phyloP scores from a whole-genome alignment of 2,888 invertebrate species.

The Monoplex corrugatus region DNA sequence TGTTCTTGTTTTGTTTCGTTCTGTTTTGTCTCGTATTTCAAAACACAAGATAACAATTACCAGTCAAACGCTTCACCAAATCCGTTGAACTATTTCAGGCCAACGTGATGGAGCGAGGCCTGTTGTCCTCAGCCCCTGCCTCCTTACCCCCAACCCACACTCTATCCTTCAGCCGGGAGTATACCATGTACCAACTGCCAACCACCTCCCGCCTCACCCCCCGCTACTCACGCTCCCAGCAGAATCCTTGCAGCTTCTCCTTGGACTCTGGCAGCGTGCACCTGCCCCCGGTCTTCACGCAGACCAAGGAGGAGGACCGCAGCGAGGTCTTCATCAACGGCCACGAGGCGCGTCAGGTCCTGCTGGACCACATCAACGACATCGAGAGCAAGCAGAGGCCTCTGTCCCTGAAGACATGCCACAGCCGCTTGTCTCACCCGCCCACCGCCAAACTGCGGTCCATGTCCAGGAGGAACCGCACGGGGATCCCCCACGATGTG shows the following conservation, averaged over 20 bases:
- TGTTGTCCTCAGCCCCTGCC: conserved; percentile 49
- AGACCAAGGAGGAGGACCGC: conserved; percentile 17
- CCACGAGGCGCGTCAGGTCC: conserved; percentile 67
- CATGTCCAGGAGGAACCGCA: conserved; percentile 60
- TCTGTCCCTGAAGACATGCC: conserved; percentile 57
- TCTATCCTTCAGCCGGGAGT: conserved; percentile 70
- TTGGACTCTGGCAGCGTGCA: conserved; percentile 60
- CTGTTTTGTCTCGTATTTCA: no score
- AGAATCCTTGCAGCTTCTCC: conserved; percentile 63
- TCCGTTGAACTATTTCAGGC: no score
- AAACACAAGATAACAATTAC: background rate
- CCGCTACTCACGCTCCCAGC: conserved; percentile 48
- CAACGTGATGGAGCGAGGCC: conserved; percentile 51
- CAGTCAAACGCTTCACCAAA: background rate
- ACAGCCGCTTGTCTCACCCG: conserved; percentile 63
- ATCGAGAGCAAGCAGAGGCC: conserved; percentile 63
- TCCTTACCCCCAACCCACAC: conserved; percentile 47
- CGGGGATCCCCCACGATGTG: conserved; percentile 49
- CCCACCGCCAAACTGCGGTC: conserved; percentile 74
- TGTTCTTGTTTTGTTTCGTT: no score
- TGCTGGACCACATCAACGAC: conserved; percentile 68
- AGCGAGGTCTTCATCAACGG: conserved; percentile 48
- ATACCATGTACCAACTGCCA: conserved; percentile 70
- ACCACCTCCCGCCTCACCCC: conserved; percentile 55
- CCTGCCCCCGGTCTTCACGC: conserved; percentile 42